Evolutionary conservation across 2,113 vertebrate species (phyloP).

Genomic region (Ornithorhynchus anatinus): DNA sequence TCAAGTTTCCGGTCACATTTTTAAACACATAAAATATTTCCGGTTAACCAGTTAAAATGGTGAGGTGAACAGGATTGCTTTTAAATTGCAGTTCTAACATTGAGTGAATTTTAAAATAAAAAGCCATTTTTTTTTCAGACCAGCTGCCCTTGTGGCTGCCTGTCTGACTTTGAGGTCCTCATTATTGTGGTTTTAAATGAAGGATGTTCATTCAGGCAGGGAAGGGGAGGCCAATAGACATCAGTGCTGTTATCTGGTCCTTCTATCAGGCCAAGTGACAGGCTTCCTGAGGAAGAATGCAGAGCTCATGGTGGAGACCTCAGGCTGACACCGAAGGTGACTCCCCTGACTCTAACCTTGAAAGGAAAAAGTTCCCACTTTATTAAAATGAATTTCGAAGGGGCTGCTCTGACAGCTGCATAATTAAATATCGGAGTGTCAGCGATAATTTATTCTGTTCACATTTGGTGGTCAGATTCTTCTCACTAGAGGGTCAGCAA

Average conservation of each 20-base stretch:
- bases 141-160: conserved; percentile 78
- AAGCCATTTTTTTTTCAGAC: conserved; percentile 34
- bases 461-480: conserved; percentile 92
- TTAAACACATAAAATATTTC: conserved; percentile 49
- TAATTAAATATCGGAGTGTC: conserved; percentile 99
- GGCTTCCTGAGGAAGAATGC: conserved; percentile 75
- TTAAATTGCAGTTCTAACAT: conserved; percentile 59
- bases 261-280: conserved; percentile 86
- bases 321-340: conserved; percentile 96
- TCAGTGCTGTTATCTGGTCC: conserved; percentile 76
- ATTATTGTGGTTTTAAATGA: conserved; percentile 84
- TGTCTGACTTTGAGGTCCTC: conserved; percentile 84
- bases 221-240: conserved; percentile 64
- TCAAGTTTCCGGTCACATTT: neutral
- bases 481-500: conserved; percentile 79
- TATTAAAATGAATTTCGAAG: conserved; percentile 99
- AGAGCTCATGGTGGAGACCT: conserved; percentile 80
- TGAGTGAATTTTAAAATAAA: conserved; percentile 67
- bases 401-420: conserved; percentile 97
- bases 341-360: conserved; percentile 95
- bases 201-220: conserved; percentile 80
- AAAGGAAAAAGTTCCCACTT: conserved; percentile 90
- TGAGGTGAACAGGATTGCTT: conserved; percentile 59
- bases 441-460: conserved; percentile 97
- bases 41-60: conserved; percentile 51